These are phyloP conservation scores for Mirounga angustirostris DNA, from an alignment of 2,113 vertebrate species.

Conservation along the genomic window DNA sequence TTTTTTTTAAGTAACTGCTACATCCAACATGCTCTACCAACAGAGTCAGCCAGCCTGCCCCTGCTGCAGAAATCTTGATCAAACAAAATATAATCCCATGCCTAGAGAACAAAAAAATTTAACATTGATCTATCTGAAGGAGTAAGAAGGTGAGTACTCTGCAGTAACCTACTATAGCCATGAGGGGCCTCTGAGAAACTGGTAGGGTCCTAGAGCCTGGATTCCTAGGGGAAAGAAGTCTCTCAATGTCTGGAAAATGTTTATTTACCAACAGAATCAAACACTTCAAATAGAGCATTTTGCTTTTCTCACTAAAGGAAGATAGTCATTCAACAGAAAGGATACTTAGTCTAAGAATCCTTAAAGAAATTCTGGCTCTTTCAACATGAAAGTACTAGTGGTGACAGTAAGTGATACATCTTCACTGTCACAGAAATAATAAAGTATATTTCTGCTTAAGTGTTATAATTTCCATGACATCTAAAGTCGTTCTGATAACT, in stretches of 20 bases:
- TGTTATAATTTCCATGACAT: background rate
- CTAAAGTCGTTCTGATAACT: background rate
- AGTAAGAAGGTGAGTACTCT: background rate
- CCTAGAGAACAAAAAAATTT: background rate
- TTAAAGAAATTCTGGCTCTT: background rate
- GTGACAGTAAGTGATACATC: background rate
- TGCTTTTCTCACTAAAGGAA: constrained; percentile 24
- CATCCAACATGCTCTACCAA: background rate
- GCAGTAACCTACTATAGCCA: no score
- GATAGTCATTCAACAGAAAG: background rate
- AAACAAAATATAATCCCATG: constrained; percentile 25
- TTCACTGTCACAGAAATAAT: constrained; percentile 32
- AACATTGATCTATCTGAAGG: background rate
- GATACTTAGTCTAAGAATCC: background rate
- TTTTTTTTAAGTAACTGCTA: background rate
- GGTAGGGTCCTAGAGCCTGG: background rate
- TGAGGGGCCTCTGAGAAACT: background rate
- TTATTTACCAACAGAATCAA: constrained; percentile 38
- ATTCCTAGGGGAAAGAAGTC: constrained; percentile 39
- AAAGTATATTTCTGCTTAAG: background rate
- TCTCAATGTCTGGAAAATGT: background rate
- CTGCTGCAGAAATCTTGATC: background rate
- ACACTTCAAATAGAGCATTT: constrained; percentile 27
- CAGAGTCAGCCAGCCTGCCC: background rate
- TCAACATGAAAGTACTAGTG: background rate